Evolutionary conservation across 2,888 invertebrate genomes (phyloP).

Genomic region (Caprella mutica): DNA sequence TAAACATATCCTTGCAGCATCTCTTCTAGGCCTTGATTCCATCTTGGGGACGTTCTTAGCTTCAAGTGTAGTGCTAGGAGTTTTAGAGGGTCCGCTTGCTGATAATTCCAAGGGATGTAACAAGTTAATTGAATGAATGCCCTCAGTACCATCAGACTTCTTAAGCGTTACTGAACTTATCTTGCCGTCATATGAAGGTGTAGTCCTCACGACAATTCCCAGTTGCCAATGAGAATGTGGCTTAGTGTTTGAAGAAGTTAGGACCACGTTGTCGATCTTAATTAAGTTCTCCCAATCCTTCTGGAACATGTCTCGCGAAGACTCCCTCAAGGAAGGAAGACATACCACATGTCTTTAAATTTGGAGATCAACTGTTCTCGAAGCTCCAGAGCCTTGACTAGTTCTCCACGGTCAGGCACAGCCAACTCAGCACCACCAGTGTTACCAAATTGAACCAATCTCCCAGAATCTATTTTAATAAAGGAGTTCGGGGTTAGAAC

Average conservation of each 20-base stretch:
- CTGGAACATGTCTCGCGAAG: not conserved
- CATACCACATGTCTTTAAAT: not conserved
- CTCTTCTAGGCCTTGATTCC: no score
- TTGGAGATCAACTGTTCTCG: not conserved
- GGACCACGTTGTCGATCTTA: not conserved
- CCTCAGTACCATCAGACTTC: no score
- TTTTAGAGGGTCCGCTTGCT: no score
- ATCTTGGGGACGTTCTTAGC: no score
- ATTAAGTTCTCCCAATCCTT: not conserved
- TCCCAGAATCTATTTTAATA: not conserved
- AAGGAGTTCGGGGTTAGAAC: not conserved
- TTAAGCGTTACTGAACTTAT: no score
- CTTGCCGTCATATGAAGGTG: no score
- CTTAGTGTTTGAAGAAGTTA: not conserved
- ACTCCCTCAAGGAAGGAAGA: not conserved
- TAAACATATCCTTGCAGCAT: no score
- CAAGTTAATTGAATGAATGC: no score
- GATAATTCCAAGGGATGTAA: no score
- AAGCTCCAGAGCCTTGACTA: not conserved
- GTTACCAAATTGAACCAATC: not conserved
- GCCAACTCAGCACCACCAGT: not conserved
- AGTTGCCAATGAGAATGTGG: not conserved
- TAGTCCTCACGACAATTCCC: no score
- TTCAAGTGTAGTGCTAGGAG: no score
- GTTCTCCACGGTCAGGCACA: not conserved